Conservation (phyloP, 1,140 invertebrate species). For the Ctenoplectra terminalis region DNA sequence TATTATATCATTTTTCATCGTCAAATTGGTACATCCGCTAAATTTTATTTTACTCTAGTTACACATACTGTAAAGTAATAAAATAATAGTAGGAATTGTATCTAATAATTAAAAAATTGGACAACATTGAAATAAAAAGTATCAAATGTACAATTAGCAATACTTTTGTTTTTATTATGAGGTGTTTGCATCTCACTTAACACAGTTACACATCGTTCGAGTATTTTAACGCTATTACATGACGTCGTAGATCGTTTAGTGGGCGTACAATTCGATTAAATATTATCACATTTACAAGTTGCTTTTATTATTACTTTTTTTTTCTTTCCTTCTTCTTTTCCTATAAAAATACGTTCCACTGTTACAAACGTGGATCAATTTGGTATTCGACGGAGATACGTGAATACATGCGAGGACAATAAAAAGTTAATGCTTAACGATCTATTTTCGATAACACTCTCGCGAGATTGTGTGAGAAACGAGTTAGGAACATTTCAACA, state of each 20-base stretch:
- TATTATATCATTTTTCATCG: not conserved
- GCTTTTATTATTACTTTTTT: not conserved
- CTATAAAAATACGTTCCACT: conserved; percentile 41
- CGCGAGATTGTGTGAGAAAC: not conserved
- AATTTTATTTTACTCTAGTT: not conserved
- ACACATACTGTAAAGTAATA: too few relatives aligned
- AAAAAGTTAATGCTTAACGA: conserved; percentile 7
- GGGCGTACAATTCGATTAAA: conserved; percentile 26
- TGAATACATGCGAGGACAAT: conserved; percentile 11
- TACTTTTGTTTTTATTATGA: conserved; percentile 28
- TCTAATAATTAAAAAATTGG: not conserved
- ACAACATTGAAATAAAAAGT: not conserved
- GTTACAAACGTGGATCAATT: conserved; percentile 17
- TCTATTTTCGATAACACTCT: not conserved
- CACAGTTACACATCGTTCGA: conserved; percentile 25
- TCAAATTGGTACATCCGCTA: not conserved
- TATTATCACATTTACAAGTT: conserved; percentile 43
- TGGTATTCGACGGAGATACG: not conserved
- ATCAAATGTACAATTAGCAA: not conserved
- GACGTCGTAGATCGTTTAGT: not conserved
- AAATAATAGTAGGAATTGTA: not conserved
- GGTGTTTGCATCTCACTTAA: not conserved
- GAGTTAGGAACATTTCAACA: conserved; percentile 43
- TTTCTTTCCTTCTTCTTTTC: not conserved
- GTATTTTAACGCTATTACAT: conserved; percentile 10